Base-by-base conservation (phyloP, 1,140 invertebrate species). In the Ostrea denselamellosa region DNA sequence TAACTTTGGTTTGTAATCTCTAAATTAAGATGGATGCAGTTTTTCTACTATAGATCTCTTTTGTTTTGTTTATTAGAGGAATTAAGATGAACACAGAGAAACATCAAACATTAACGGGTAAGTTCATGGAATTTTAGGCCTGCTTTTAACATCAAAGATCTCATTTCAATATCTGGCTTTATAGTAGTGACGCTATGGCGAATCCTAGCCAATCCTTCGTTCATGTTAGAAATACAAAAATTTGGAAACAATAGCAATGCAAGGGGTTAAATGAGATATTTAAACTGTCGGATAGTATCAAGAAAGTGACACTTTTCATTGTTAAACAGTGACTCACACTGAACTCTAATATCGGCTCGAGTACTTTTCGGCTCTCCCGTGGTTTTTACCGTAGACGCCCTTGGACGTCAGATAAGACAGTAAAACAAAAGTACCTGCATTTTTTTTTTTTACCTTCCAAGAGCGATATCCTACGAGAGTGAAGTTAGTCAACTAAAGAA, bases 251-350 rank as follows among this genome's bases (percentile, higher is more conserved):
- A 77, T 77, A 77, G 68, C 68, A 77, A 77, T 77, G 68, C 68
- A 77, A 77, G 68, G 68, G 68, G 68, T 77, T 77, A 77, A 77
- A 77, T 77, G 22, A n/a, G 68, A 77, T 77, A 77, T 77, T 77
- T 77, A 77, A 77, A 77, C 28, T 34, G 22, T 34, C 28, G 68
- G 68, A 77, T 77, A 77, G 25, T 77, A 77, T 77, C 68, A 28
- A 25, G 22, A 77, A 77, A 77, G 25, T 77, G 68, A 77, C 68
- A 77, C 68, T 28, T 77, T 77, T 34, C 2, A 34, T 77, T 77
- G 68, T 77, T 28, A 25, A 77, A 77, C 12, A 44, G 28, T 77
- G 68, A 77, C 68, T 77, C 68, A 34, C 0, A 77, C 22, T 77
- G 68, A 77, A 77, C 68, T 77, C 10, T 77, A 5, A 28, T 77